A percentile compares a stretch with the other conserved stretches of the same genome.
phyloP scores from a whole-genome alignment of 1,140 invertebrate genomes.

The Medauroidea extradentata region DNA sequence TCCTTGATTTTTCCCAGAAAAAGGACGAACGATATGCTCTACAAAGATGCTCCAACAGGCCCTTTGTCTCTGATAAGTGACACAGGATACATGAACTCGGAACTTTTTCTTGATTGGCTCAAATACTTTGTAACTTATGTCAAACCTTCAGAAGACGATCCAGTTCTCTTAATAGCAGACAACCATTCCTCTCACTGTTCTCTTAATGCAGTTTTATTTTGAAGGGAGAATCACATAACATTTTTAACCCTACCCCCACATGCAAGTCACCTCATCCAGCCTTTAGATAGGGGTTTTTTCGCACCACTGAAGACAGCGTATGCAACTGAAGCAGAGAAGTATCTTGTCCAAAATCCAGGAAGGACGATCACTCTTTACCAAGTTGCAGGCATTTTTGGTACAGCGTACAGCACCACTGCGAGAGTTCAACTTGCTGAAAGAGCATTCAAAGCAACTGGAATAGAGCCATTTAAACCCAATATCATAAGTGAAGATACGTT shows the following conservation, averaged over 20 bases:
- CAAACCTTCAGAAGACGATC: neutral
- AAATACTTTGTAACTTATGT: neutral
- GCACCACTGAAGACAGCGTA: too few species aligned
- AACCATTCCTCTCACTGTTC: neutral
- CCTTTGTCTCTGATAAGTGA: neutral
- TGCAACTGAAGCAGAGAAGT: too few species aligned
- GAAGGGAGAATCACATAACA: constrained; percentile 1
- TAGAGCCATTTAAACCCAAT: too few species aligned
- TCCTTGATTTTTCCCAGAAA: neutral
- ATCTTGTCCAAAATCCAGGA: too few species aligned
- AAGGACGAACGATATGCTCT: neutral
- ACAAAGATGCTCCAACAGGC: neutral
- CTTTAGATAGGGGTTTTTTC: neutral
- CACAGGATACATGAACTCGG: neutral
- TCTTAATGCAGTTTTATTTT: neutral
- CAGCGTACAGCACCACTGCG: too few species aligned
- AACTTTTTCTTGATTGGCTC: neutral
- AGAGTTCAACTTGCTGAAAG: too few species aligned
- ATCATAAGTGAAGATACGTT: too few species aligned
- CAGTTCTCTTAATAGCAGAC: neutral
- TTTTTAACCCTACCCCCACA: neutral
- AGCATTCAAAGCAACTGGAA: too few species aligned
- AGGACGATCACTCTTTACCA: too few species aligned
- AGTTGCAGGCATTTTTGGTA: too few species aligned
- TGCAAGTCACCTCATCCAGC: neutral